phyloP scores from a whole-genome alignment of 64 coral and sea anemone species.

The Cladopsammia gracilis region DNA sequence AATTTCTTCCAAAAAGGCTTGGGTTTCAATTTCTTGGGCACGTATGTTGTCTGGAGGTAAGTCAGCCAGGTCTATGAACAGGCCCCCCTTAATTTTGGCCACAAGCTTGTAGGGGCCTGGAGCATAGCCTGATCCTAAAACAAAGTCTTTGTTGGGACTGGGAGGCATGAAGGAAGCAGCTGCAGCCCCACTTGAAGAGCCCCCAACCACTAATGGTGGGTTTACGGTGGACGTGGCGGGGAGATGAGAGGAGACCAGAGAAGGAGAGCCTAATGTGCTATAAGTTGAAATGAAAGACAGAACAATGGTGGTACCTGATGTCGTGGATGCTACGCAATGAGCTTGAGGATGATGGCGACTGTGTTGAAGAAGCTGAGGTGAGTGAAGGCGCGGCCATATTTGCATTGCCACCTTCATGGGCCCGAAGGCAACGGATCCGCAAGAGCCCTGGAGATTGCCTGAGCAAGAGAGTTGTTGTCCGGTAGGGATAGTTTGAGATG shows the following conservation, averaged over 20 bases:
- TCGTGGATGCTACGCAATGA: not conserved
- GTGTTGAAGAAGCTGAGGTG: not conserved
- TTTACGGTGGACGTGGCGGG: not conserved
- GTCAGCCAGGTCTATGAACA: constrained; percentile 19
- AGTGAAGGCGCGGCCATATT: not conserved
- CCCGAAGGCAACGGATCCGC: not conserved
- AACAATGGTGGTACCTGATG: not conserved
- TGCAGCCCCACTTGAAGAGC: not conserved
- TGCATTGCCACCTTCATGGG: not conserved
- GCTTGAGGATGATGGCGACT: too few species aligned
- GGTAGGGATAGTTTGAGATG: not conserved
- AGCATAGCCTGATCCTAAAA: constrained; percentile 14
- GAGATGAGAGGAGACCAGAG: not conserved
- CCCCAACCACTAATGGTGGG: not conserved
- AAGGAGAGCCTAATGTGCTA: not conserved
- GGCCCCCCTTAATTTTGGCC: not conserved
- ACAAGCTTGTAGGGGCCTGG: constrained; percentile 44
- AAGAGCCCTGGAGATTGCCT: not conserved
- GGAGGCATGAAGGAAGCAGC: not conserved
- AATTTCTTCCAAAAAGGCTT: not conserved
- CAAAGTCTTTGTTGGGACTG: not conserved
- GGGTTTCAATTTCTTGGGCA: not conserved
- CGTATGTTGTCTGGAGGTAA: constrained; percentile 31
- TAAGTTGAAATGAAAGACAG: constrained; percentile 16
- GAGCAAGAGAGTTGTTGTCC: not conserved